Conservation (phyloP, 23 tunicate species). For the Corella eumyota region DNA sequence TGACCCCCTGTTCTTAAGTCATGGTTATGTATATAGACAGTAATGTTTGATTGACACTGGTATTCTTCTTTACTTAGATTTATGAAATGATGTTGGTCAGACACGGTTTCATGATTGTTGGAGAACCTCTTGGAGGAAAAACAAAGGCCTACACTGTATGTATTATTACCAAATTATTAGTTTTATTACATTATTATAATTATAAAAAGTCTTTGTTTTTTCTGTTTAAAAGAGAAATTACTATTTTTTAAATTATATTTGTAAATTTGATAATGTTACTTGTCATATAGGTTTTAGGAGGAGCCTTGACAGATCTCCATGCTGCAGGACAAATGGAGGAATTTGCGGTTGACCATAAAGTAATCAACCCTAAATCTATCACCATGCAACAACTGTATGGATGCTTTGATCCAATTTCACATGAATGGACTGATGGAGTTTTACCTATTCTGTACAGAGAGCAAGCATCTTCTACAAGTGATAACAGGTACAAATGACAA, state of each 20-base stretch:
- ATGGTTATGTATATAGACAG: too few species aligned
- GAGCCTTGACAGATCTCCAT: slow-evolving; percentile 65
- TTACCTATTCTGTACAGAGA: slow-evolving; percentile 89
- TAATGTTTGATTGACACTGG: too few species aligned
- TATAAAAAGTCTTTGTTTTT: background rate
- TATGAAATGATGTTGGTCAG: slow-evolving; percentile 98
- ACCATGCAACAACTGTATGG: slow-evolving; percentile 89
- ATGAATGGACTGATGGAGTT: slow-evolving; percentile 97
- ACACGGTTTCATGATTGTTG: slow-evolving; percentile 99
- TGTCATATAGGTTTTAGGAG: slow-evolving; percentile 41
- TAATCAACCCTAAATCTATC: slow-evolving; percentile 91
- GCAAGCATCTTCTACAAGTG: slow-evolving; percentile 86
- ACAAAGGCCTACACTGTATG: slow-evolving; percentile 66
- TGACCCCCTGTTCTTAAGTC: too few species aligned
- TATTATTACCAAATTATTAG: background rate
- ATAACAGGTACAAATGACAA: slow-evolving; percentile 37
- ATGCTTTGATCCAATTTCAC: slow-evolving; percentile 87
- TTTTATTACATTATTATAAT: background rate
- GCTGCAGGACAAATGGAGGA: slow-evolving; percentile 70
- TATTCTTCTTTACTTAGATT: too few species aligned
- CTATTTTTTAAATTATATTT: background rate
- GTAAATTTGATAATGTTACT: background rate
- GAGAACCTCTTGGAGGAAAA: slow-evolving; percentile 95
- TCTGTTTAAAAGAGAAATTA: background rate
- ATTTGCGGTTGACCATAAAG: slow-evolving; percentile 69